phyloP scores from a whole-genome alignment of 1,140 invertebrate species.

The Ceratina japonica region DNA sequence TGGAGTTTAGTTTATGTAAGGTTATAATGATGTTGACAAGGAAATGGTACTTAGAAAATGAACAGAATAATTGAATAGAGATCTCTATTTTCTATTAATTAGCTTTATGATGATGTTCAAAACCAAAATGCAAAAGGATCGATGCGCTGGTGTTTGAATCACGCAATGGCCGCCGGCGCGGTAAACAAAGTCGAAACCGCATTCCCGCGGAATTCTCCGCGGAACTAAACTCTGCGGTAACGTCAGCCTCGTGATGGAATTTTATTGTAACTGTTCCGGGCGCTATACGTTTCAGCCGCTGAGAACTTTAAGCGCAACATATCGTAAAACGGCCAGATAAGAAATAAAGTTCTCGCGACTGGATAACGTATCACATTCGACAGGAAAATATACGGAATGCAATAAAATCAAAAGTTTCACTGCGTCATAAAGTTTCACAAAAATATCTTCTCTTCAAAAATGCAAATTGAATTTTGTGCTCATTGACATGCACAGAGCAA shows the following conservation, averaged over 20 bases:
- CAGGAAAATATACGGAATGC: background rate
- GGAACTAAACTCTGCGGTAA: slow-evolving; percentile 64
- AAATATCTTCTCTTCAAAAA: too few species aligned
- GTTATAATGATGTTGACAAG: too few species aligned
- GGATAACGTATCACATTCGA: background rate
- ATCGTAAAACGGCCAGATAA: background rate
- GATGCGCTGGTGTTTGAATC: slow-evolving; percentile 65
- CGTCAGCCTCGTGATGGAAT: slow-evolving; percentile 44
- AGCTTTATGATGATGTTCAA: background rate
- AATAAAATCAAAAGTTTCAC: too few species aligned
- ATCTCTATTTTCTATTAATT: too few species aligned
- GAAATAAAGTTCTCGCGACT: background rate
- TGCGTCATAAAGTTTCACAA: too few species aligned
- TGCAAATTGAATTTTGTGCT: too few species aligned
- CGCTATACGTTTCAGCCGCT: background rate
- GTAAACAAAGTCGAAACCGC: slow-evolving; percentile 72
- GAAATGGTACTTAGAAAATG: too few species aligned
- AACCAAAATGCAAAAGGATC: background rate
- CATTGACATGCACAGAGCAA: too few species aligned
- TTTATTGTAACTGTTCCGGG: slow-evolving; percentile 50
- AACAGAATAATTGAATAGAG: too few species aligned
- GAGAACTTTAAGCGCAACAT: background rate
- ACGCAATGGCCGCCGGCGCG: slow-evolving; percentile 44
- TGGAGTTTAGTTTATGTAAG: too few species aligned
- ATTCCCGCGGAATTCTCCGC: slow-evolving; percentile 72